phyloP scores from a whole-genome alignment of 2,797 vertebrate species.

The Hemibagrus guttatus region DNA sequence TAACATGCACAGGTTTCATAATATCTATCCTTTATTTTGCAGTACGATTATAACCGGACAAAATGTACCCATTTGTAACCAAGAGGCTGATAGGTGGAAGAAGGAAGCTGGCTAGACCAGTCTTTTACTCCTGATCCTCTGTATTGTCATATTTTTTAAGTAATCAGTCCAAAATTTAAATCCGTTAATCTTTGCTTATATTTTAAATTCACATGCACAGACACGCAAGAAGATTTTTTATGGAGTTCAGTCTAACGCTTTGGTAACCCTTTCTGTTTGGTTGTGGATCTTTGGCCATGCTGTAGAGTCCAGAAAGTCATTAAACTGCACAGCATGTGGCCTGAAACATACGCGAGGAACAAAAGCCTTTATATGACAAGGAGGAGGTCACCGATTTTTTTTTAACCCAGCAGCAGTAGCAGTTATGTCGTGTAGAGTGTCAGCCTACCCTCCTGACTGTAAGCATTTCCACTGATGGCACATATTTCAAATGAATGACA shows the following conservation, averaged over 20 bases:
- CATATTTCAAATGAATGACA: slow-evolving; percentile 58
- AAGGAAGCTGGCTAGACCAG: slow-evolving; percentile 1
- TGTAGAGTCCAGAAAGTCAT: slow-evolving; percentile 49
- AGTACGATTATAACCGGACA: slow-evolving; percentile 4
- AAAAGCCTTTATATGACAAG: slow-evolving; percentile 51
- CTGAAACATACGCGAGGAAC: slow-evolving; percentile 55
- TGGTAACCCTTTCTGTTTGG: slow-evolving; percentile 44
- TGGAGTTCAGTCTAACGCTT: slow-evolving; percentile 27
- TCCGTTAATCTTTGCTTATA: slow-evolving; percentile 52
- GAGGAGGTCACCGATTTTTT: slow-evolving; percentile 34
- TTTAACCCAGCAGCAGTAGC: slow-evolving; percentile 30
- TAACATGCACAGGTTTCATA: slow-evolving; percentile 28
- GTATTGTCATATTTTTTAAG: slow-evolving; percentile 27
- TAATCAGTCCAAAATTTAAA: slow-evolving; percentile 40
- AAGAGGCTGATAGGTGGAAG: slow-evolving; percentile 3
- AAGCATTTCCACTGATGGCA: slow-evolving; percentile 50
- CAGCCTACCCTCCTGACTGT: slow-evolving; percentile 38
- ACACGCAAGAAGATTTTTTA: slow-evolving; percentile 17
- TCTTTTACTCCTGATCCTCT: slow-evolving; percentile 19
- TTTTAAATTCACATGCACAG: slow-evolving; percentile 34
- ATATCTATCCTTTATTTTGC: slow-evolving; percentile 45
- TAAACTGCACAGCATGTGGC: slow-evolving; percentile 58
- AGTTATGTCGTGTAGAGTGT: slow-evolving; percentile 29
- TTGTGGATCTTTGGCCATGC: slow-evolving; percentile 42
- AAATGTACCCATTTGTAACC: slow-evolving; percentile 6